phyloP scores from a whole-genome alignment of 2,113 vertebrate genomes.

The Pteronura brasiliensis region DNA sequence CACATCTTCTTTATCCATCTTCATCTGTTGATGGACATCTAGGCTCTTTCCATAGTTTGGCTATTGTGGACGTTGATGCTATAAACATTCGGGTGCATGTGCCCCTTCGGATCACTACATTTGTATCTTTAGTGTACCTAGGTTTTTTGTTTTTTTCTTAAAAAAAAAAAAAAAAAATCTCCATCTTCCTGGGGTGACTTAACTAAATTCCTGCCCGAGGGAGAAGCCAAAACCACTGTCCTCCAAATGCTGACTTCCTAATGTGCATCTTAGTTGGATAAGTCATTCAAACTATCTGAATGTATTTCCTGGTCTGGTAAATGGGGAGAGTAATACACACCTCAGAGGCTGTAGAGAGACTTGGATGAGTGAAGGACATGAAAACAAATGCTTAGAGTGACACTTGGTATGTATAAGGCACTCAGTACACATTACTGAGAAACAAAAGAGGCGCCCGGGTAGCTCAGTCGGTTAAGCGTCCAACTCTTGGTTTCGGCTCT shows the following conservation, averaged over 20 bases:
- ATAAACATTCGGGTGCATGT: too few species aligned
- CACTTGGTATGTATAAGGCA: neutral
- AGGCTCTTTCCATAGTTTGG: too few species aligned
- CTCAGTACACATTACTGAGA: neutral
- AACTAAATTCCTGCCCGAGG: neutral
- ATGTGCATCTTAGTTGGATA: neutral
- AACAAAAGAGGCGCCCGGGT: neutral
- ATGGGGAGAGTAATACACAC: neutral
- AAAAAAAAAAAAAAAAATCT: neutral
- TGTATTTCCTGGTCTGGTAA: neutral
- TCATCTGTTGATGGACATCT: too few species aligned
- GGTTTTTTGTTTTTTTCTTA: neutral
- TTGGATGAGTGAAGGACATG: neutral
- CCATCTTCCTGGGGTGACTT: neutral
- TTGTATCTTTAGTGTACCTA: neutral
- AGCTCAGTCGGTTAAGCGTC: neutral
- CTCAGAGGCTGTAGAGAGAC: neutral
- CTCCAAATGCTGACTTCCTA: neutral
- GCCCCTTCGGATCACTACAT: too few species aligned
- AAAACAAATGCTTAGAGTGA: neutral
- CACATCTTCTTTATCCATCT: too few species aligned
- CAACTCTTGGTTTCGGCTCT: neutral
- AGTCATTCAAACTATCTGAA: neutral
- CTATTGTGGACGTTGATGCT: too few species aligned
- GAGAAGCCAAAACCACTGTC: neutral